These are phyloP conservation scores for Neoaliturus tenellus DNA, from an alignment of 2,888 invertebrate genomes.

Conservation along the genomic window DNA sequence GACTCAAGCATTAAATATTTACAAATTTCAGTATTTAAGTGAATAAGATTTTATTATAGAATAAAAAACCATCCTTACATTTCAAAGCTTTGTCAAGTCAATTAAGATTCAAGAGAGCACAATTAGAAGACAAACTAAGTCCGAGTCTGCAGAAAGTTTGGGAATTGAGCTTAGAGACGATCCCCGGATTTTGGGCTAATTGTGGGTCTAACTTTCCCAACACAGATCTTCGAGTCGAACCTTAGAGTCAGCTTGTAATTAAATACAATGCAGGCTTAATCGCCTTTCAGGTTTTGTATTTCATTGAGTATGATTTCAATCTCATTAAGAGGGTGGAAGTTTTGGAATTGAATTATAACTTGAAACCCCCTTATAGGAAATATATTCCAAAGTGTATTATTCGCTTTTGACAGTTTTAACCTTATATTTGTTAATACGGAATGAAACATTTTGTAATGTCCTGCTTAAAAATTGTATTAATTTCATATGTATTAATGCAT, in stretches of 20 bases:
- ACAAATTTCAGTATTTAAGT: too few species aligned
- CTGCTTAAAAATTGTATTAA: too few species aligned
- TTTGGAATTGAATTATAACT: not conserved
- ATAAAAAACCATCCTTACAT: too few species aligned
- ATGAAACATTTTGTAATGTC: too few species aligned
- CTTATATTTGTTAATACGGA: too few species aligned
- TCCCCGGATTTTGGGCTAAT: slow-evolving; percentile 15
- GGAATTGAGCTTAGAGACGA: not conserved
- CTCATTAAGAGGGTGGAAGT: not conserved
- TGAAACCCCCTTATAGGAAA: too few species aligned
- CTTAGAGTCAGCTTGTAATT: not conserved
- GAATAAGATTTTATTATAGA: too few species aligned
- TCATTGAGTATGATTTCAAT: not conserved
- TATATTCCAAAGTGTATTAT: too few species aligned
- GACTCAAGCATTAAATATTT: too few species aligned
- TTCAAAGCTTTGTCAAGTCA: not conserved
- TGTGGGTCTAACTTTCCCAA: slow-evolving; percentile 8
- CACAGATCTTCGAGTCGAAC: not conserved
- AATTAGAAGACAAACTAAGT: slow-evolving; percentile 27
- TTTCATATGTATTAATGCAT: too few species aligned
- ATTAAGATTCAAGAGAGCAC: slow-evolving; percentile 25
- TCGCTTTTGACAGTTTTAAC: too few species aligned
- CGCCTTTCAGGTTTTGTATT: not conserved
- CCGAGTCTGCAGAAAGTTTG: slow-evolving; percentile 14
- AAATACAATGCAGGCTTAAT: not conserved